Conservation (phyloP, 2,113 vertebrate species). For the Mormyrus lacerda region DNA sequence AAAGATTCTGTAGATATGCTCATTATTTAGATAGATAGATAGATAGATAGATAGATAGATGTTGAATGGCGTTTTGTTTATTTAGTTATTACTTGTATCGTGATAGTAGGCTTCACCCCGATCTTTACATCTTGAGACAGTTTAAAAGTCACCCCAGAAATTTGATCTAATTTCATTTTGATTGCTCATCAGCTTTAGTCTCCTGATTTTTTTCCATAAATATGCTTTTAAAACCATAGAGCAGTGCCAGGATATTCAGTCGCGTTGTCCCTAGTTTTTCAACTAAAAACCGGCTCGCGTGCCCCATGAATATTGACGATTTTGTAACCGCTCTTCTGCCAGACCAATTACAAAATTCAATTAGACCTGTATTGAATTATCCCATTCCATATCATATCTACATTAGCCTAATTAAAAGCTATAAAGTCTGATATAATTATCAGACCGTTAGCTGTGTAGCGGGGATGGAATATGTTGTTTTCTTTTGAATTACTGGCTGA, state of each 20-base stretch:
- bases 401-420: conserved; percentile 89
- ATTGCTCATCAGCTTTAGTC: not conserved
- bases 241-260: not conserved
- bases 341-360: conserved; percentile 84
- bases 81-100: not conserved
- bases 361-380: conserved; percentile 79
- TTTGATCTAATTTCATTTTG: not conserved
- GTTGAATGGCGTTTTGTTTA: not conserved
- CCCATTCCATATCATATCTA: conserved; percentile 82
- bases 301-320: conserved; percentile 64
- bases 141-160: not conserved
- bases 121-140: not conserved
- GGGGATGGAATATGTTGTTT: conserved; percentile 78
- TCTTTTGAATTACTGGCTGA: conserved; percentile 61
- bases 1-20: not conserved
- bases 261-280: not conserved
- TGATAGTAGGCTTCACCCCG: not conserved
- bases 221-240: not conserved
- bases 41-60: not conserved
- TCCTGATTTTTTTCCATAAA: not conserved
- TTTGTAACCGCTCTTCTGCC: conserved; percentile 69
- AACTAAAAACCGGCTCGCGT: not conserved
- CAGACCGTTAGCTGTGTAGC: conserved; percentile 82
- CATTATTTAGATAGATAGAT: not conserved
- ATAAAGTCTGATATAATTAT: conserved; percentile 87